Percentiles rank a stretch among this genome's conserved stretches.
Conservation (phyloP, 1,140 invertebrate genomes). For the Brachionus sp. region DNA sequence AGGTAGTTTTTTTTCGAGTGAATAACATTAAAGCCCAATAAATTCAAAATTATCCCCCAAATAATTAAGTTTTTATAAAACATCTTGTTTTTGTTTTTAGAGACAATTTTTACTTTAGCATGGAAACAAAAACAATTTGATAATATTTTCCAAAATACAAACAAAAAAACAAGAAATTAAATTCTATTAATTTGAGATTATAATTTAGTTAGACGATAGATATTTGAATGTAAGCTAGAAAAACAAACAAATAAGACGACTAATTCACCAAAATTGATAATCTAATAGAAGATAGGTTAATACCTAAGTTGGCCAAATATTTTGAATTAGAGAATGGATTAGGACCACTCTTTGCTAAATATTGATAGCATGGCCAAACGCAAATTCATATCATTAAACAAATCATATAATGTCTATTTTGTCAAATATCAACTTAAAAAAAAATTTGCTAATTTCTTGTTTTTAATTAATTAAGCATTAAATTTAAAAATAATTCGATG, state of each 20-base stretch:
- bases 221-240: not conserved
- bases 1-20: not conserved
- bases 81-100: not conserved
- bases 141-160: constrained; percentile 5
- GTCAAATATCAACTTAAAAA: not conserved
- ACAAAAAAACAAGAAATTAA: constrained; percentile 5
- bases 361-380: not conserved
- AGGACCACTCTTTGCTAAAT: not conserved
- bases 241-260: not conserved
- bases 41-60: not conserved
- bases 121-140: not conserved
- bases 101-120: not conserved
- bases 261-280: not conserved
- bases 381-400: not conserved
- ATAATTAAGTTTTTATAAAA: not conserved
- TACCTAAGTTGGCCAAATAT: not conserved
- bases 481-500: not conserved
- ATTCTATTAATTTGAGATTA: constrained; percentile 6
- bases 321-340: not conserved
- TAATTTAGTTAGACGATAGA: not conserved
- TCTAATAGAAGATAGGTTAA: not conserved
- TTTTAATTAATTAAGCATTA: constrained; percentile 1
- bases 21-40: not conserved
- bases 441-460: not conserved
- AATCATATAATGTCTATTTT: not conserved